Evolutionary conservation across 1,140 invertebrate genomes (phyloP).

Genomic region (Leptoteleia sp.): DNA sequence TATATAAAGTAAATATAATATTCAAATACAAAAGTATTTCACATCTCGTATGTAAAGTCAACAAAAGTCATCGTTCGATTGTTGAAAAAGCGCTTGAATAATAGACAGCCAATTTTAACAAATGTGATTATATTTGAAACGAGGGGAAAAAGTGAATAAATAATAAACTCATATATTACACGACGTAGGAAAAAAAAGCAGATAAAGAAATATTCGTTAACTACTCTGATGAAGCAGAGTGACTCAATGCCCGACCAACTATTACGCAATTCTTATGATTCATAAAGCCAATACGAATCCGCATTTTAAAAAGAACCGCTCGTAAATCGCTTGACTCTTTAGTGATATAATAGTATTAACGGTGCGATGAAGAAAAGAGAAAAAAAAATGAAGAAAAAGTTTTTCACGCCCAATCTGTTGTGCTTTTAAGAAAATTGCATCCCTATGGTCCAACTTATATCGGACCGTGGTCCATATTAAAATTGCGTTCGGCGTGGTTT

Average conservation of each 20-base stretch:
- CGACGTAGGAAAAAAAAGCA: too few relatives aligned
- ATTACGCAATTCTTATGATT: not conserved
- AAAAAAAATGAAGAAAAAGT: too few relatives aligned
- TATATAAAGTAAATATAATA: too few relatives aligned
- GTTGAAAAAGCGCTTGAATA: too few relatives aligned
- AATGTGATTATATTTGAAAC: too few relatives aligned
- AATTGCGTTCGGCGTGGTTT: conserved; percentile 16
- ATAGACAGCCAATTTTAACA: too few relatives aligned
- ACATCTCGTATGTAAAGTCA: too few relatives aligned
- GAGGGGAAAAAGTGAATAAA: too few relatives aligned
- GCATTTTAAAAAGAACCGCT: conserved; percentile 42
- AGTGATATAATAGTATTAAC: conserved; percentile 58
- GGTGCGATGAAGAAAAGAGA: conserved; percentile 23
- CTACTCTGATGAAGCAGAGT: not conserved
- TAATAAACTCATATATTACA: too few relatives aligned
- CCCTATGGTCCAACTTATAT: not conserved
- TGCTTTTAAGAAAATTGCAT: conserved; percentile 30
- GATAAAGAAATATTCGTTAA: too few relatives aligned
- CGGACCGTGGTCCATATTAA: conserved; percentile 3
- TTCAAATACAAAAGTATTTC: too few relatives aligned
- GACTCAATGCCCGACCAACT: not conserved
- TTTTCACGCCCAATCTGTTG: conserved; percentile 32
- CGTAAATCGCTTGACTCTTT: conserved; percentile 41
- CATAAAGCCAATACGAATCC: conserved; percentile 16
- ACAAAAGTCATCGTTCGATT: too few relatives aligned